Conservation (phyloP, 2,797 vertebrate species). For the Alfaro cultratus region DNA sequence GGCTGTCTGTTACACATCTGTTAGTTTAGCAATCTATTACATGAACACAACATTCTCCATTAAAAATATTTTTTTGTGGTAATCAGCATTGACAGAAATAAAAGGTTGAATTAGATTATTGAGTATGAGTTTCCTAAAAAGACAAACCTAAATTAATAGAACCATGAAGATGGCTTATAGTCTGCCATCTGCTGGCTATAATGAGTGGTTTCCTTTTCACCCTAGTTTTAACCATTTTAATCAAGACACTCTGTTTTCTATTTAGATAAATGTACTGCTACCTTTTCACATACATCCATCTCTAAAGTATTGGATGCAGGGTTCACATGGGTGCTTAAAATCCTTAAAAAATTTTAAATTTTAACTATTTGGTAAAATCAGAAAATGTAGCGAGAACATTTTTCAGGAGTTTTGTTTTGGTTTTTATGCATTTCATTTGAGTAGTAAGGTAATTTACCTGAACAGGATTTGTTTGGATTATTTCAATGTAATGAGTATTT, state of each 20-base stretch:
- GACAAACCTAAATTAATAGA: not conserved
- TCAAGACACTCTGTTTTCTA: not conserved
- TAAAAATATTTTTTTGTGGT: not conserved
- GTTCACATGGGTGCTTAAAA: too few relatives aligned
- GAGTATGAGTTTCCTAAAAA: not conserved
- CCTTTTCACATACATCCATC: conserved; percentile 5
- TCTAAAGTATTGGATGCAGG: conserved; percentile 8
- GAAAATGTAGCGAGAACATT: too few relatives aligned
- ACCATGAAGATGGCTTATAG: not conserved
- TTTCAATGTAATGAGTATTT: too few relatives aligned
- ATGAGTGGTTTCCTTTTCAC: not conserved
- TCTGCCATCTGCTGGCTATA: conserved; percentile 64
- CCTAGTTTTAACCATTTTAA: not conserved
- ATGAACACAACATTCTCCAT: not conserved
- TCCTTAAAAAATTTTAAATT: too few relatives aligned
- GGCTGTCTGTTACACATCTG: not conserved
- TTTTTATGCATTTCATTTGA: too few relatives aligned
- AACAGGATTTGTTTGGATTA: too few relatives aligned
- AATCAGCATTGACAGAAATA: not conserved
- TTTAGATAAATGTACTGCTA: not conserved
- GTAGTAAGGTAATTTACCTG: too few relatives aligned
- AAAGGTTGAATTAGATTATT: not conserved
- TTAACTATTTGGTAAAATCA: too few relatives aligned
- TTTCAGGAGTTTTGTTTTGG: too few relatives aligned
- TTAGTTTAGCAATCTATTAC: not conserved